These are phyloP conservation scores for Sminthopsis crassicaudata DNA, from an alignment of 2,113 vertebrate genomes.

Conservation along the genomic window DNA sequence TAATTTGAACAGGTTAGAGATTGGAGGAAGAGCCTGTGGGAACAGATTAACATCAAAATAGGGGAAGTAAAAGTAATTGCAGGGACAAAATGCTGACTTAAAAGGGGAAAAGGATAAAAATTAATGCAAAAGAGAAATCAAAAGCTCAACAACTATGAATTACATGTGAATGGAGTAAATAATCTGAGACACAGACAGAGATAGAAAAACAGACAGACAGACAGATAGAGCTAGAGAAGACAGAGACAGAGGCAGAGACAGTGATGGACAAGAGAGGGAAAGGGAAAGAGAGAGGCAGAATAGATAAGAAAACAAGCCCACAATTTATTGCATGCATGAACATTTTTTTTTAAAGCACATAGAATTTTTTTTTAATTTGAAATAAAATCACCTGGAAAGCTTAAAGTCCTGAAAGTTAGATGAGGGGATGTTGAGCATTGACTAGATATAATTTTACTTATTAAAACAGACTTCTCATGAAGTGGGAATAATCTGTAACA, in stretches of 20 bases:
- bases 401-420: no score
- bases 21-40: not conserved
- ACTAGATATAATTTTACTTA: no score
- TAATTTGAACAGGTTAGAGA: not conserved
- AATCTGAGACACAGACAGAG: not conserved
- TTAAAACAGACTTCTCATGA: no score
- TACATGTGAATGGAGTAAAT: not conserved
- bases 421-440: no score
- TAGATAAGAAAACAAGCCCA: not conserved
- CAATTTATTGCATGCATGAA: not conserved
- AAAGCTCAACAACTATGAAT: not conserved
- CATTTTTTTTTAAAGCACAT: not conserved
- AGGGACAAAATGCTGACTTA: not conserved
- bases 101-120: not conserved
- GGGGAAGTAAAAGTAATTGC: not conserved
- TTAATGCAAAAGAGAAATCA: not conserved
- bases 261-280: not conserved
- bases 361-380: no score
- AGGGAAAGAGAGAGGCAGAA: not conserved
- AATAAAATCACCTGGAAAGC: no score
- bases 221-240: no score
- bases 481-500: no score
- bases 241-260: not conserved
- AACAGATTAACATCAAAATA: not conserved
- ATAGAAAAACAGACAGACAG: not conserved